A percentile compares a stretch with the other conserved stretches of the same genome.
Conservation (phyloP, 2,113 vertebrate genomes). For the Panthera leo region DNA sequence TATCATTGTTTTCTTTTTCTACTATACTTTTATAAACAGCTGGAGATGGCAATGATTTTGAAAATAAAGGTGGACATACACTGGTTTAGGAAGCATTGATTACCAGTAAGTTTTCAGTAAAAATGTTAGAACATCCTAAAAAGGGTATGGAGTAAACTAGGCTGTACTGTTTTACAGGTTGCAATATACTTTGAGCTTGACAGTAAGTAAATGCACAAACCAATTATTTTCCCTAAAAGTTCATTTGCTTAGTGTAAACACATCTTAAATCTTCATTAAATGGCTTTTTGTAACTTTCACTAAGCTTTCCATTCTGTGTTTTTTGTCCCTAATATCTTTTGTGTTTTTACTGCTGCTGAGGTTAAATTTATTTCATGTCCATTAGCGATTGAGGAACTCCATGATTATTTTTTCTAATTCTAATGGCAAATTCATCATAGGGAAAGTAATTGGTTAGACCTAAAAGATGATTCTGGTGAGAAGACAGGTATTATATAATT, state of each 20-base stretch:
- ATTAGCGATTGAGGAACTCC: background rate
- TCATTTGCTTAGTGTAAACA: background rate
- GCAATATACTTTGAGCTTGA: background rate
- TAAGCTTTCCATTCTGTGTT: background rate
- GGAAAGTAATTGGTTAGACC: background rate
- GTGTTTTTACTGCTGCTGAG: background rate
- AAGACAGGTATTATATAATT: conserved; percentile 18
- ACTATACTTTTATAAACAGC: background rate
- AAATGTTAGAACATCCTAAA: background rate
- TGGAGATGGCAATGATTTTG: background rate
- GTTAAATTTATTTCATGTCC: background rate
- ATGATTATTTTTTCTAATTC: background rate
- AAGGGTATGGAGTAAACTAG: background rate
- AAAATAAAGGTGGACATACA: background rate
- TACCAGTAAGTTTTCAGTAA: background rate
- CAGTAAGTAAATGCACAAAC: background rate
- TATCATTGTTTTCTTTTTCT: background rate
- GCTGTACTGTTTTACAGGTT: background rate
- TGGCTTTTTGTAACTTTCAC: background rate
- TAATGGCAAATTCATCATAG: conserved; percentile 13
- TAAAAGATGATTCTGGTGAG: background rate
- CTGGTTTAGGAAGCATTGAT: background rate
- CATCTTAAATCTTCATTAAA: background rate
- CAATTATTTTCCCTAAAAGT: background rate
- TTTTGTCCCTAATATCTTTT: background rate